phyloP scores from a whole-genome alignment of 2,113 vertebrate genomes.

The Philantomba maxwellii region DNA sequence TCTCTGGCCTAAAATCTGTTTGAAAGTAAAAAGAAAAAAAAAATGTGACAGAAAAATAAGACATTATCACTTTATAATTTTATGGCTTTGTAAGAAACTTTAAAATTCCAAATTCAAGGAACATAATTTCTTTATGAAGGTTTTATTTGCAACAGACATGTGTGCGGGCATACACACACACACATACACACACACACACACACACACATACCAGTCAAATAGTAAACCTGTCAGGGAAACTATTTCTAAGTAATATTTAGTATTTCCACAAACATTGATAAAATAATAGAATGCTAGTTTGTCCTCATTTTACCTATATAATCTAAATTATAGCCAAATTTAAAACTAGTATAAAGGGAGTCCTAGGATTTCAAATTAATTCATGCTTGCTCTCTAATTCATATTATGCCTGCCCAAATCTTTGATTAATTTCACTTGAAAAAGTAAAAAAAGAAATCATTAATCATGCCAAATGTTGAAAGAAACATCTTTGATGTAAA shows the following conservation, averaged over 20 bases:
- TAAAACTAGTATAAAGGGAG: neutral
- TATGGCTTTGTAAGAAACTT: neutral
- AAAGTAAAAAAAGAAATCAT: neutral
- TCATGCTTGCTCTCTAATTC: neutral
- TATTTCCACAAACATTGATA: neutral
- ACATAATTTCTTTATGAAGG: neutral
- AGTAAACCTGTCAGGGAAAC: neutral
- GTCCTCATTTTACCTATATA: neutral
- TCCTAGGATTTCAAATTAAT: neutral
- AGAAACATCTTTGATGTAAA: constrained; percentile 1
- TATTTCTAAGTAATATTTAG: neutral
- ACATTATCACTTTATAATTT: neutral
- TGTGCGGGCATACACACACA: neutral
- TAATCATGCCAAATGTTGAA: neutral
- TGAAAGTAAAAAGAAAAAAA: neutral
- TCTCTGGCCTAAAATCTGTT: neutral
- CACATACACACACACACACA: neutral
- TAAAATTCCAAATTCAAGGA: neutral
- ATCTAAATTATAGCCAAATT: neutral
- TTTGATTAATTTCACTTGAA: neutral
- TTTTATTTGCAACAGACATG: neutral
- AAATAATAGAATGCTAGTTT: neutral
- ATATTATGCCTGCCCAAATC: neutral
- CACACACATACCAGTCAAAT: neutral
- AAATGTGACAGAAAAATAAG: neutral